Conservation (phyloP, 1,140 invertebrate species). For the Sitodiplosis mosellana region DNA sequence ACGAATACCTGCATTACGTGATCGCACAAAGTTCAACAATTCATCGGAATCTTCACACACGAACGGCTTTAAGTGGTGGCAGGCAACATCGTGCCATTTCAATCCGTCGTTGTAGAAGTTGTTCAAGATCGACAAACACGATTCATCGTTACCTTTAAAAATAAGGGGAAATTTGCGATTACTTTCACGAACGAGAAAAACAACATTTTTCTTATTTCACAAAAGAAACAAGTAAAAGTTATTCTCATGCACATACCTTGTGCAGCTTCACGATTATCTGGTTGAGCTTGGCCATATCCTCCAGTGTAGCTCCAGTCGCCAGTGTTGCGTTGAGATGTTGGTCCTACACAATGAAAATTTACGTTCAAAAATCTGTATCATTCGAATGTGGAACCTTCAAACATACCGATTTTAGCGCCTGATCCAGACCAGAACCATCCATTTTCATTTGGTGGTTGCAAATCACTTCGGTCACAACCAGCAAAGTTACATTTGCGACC, state of each 20-base stretch:
- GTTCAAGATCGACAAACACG: conserved; percentile 73
- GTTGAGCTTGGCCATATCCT: conserved; percentile 66
- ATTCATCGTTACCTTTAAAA: too few relatives aligned
- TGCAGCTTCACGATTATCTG: conserved; percentile 76
- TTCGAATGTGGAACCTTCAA: too few relatives aligned
- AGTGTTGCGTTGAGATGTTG: conserved; percentile 67
- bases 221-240: neutral
- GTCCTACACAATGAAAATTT: conserved; percentile 26
- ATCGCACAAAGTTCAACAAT: conserved; percentile 76
- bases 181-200: conserved; percentile 35
- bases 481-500: conserved; percentile 84
- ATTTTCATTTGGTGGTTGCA: conserved; percentile 73
- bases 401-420: conserved; percentile 50
- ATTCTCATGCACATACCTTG: conserved; percentile 32
- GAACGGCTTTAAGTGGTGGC: conserved; percentile 80
- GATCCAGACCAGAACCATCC: conserved; percentile 90
- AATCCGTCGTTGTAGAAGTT: conserved; percentile 86
- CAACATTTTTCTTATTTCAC: conserved; percentile 1
- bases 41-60: conserved; percentile 86
- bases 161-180: too few relatives aligned
- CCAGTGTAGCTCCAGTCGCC: conserved; percentile 78
- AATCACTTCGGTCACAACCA: conserved; percentile 68
- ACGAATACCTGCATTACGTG: too few relatives aligned
- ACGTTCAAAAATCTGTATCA: too few relatives aligned
- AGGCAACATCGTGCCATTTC: conserved; percentile 81